A percentile compares a stretch with the other conserved stretches of the same genome.
Evolutionary conservation across 35 echinoderm and acorn worm genomes (phyloP).

Genomic region (Apostichopus parvimensis): DNA sequence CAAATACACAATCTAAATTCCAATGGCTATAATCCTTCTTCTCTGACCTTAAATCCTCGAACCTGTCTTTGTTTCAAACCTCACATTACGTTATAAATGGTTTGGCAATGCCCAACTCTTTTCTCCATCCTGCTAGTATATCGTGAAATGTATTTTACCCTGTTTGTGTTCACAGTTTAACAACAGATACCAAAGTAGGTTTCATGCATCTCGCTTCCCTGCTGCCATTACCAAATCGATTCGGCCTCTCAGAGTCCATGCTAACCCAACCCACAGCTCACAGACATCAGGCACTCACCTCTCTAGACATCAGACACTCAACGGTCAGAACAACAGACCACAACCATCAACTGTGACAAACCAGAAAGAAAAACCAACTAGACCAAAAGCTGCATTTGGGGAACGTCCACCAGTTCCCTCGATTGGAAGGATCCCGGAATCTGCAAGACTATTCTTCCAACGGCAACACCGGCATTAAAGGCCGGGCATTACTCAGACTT

Average conservation of each 20-base stretch:
- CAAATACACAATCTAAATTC: too few species aligned
- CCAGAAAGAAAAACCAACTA: background rate
- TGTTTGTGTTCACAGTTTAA: background rate
- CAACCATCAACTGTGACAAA: background rate
- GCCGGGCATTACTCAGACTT: background rate
- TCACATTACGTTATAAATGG: too few species aligned
- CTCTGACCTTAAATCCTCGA: too few species aligned
- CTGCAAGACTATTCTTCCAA: constrained; percentile 13
- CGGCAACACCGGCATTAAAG: background rate
- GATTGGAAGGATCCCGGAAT: constrained; percentile 6
- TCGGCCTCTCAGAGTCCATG: background rate
- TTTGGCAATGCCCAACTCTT: too few species aligned
- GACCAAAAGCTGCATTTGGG: background rate
- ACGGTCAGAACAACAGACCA: background rate
- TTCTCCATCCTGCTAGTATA: too few species aligned
- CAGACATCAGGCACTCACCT: background rate
- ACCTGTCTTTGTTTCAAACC: too few species aligned
- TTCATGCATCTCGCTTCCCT: background rate
- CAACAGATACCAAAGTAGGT: background rate
- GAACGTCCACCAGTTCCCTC: background rate
- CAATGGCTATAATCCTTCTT: too few species aligned
- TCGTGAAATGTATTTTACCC: too few species aligned
- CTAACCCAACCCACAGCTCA: background rate
- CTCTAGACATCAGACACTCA: background rate
- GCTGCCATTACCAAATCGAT: background rate